phyloP scores from a whole-genome alignment of 2,888 invertebrate species.

The Morpho helenor region DNA sequence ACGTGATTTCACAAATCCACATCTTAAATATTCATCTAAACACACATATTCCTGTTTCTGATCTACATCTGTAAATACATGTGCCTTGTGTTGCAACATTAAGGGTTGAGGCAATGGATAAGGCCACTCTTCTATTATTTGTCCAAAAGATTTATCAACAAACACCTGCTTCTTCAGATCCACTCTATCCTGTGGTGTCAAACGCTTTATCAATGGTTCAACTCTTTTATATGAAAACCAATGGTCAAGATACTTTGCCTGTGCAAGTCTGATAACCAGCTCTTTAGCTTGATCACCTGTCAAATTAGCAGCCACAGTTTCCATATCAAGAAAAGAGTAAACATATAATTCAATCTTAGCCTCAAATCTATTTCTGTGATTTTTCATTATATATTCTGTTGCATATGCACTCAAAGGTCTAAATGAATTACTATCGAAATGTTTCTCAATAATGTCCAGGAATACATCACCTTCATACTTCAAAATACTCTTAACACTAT shows the following conservation, averaged over 20 bases:
- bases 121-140: slow-evolving; percentile 37
- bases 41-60: slow-evolving; percentile 20
- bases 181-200: slow-evolving; percentile 36
- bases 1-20: background rate
- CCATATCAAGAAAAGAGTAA: slow-evolving; percentile 39
- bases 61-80: slow-evolving; percentile 37
- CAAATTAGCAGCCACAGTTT: slow-evolving; percentile 40
- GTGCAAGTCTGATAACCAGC: slow-evolving; percentile 39
- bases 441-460: slow-evolving; percentile 46
- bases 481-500: slow-evolving; percentile 40
- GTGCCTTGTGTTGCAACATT: slow-evolving; percentile 25
- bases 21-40: background rate
- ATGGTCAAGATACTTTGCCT: slow-evolving; percentile 40
- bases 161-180: slow-evolving; percentile 46
- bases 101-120: slow-evolving; percentile 32
- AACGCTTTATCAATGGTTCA: slow-evolving; percentile 46
- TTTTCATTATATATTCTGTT: slow-evolving; percentile 42
- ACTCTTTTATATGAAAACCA: slow-evolving; percentile 46
- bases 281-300: slow-evolving; percentile 43
- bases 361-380: slow-evolving; percentile 40
- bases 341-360: slow-evolving; percentile 48
- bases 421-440: slow-evolving; percentile 32
- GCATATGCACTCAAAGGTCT: slow-evolving; percentile 31
- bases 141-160: slow-evolving; percentile 40
- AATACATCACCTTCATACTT: slow-evolving; percentile 41